Evolutionary conservation across 1,140 invertebrate genomes (phyloP).

Genomic region (Sinella curviseta): DNA sequence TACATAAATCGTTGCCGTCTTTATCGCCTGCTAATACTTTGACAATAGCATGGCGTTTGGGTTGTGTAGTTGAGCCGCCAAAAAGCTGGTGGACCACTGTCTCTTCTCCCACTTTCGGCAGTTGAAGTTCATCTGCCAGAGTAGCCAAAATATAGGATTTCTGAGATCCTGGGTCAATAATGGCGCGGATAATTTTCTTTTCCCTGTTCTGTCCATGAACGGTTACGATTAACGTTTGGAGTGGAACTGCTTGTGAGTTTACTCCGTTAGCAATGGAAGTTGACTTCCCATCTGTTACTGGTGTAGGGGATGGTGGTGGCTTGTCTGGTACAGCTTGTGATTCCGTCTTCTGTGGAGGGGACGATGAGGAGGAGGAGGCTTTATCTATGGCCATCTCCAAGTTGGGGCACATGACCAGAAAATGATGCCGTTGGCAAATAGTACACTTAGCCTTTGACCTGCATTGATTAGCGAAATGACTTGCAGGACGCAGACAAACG

Average conservation of each 20-base stretch:
- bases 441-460: background rate
- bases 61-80: conserved; percentile 3
- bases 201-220: background rate
- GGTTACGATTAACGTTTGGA: background rate
- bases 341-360: background rate
- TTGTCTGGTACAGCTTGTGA: background rate
- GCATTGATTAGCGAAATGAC: background rate
- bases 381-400: too few relatives aligned
- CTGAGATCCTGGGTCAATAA: conserved; percentile 27
- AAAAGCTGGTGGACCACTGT: background rate
- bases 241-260: background rate
- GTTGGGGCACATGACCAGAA: background rate
- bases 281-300: background rate
- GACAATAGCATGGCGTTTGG: conserved; percentile 7
- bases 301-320: background rate
- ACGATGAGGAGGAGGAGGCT: background rate
- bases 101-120: background rate
- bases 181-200: background rate
- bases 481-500: background rate
- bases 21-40: background rate
- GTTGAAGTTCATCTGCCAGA: background rate
- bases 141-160: background rate
- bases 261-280: background rate
- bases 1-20: background rate
- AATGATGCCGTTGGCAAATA: background rate